These are phyloP conservation scores for human (Homo sapiens) DNA, from an alignment of 2,113 vertebrate genomes.

Conservation along the genomic window GRCh38 chrY:14181001-14181500, in stretches of 20 bases:
- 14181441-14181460: background rate
- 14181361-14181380: no score
- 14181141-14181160: no score
- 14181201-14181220: no score
- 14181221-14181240: background rate
- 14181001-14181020: background rate
- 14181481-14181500: background rate
- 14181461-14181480: background rate
- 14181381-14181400: background rate
- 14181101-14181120: background rate
- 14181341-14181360: no score
- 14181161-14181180: background rate
- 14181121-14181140: background rate
- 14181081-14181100: background rate
- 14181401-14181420: background rate
- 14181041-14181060: no score
- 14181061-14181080: no score
- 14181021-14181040: background rate
- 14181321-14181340: accelerated
- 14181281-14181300: no score
- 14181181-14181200: background rate
- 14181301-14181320: no score
- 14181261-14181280: background rate
- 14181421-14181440: background rate
- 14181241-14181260: background rate